Conservation (phyloP, 1,140 invertebrate species). For the Drosophila bifasciata region DNA sequence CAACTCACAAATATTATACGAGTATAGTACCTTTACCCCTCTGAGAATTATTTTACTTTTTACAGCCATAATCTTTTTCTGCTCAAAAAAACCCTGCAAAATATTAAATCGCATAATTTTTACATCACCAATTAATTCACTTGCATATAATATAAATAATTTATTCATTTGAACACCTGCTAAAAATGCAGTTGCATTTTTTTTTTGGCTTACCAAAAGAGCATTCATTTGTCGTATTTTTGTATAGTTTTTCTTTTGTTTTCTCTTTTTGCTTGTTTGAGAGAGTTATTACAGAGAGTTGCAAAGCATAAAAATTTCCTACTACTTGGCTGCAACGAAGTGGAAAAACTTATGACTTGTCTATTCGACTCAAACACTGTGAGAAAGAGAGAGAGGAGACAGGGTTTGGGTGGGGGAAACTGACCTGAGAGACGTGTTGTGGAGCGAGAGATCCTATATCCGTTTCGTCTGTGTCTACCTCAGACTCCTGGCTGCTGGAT, state of each 20-base stretch:
- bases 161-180: conserved; percentile 27
- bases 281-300: conserved; percentile 74
- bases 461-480: conserved; percentile 33
- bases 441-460: conserved; percentile 47
- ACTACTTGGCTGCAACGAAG: conserved; percentile 75
- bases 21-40: too few relatives aligned
- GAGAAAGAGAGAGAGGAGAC: background rate
- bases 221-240: conserved; percentile 40
- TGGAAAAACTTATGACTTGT: conserved; percentile 80
- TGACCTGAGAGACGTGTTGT: conserved; percentile 31
- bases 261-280: conserved; percentile 40
- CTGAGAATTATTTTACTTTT: background rate
- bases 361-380: conserved; percentile 57
- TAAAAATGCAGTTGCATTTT: background rate
- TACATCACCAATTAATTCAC: conserved; percentile 2
- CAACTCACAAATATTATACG: too few relatives aligned
- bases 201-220: conserved; percentile 13
- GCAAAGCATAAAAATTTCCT: conserved; percentile 79
- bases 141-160: conserved; percentile 6
- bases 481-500: conserved; percentile 12
- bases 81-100: background rate
- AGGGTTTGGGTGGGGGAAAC: too few relatives aligned
- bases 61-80: background rate
- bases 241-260: conserved; percentile 17
- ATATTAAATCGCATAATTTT: conserved; percentile 3